phyloP scores from a whole-genome alignment of 64 coral and sea anemone species.

The Stylophora pistillata region DNA sequence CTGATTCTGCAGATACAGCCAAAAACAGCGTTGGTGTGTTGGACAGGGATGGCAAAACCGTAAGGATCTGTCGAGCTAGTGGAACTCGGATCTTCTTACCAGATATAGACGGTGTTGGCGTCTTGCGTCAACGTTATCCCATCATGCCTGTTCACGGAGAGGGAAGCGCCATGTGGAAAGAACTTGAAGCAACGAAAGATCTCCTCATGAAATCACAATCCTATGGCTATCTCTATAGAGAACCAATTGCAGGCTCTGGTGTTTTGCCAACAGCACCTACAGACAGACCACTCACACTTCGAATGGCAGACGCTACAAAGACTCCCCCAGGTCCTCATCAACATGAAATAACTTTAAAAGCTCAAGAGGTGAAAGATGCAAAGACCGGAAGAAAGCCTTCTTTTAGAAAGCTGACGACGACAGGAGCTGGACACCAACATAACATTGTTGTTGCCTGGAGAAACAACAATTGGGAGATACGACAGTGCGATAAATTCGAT shows the following conservation, averaged over 20 bases:
- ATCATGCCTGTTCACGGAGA: conserved; percentile 78
- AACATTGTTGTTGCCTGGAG: not conserved
- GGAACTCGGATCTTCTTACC: conserved; percentile 75
- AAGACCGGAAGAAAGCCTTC: not conserved
- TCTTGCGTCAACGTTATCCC: conserved; percentile 66
- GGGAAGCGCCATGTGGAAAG: conserved; percentile 71
- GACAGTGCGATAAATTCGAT: not conserved
- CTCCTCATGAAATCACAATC: conserved; percentile 55
- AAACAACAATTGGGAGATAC: not conserved
- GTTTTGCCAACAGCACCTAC: not conserved
- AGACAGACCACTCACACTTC: not conserved
- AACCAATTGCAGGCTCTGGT: conserved; percentile 3
- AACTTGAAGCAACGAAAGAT: conserved; percentile 66
- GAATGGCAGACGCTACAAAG: conserved; percentile 4
- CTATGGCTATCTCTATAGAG: conserved; percentile 34
- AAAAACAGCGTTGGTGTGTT: conserved; percentile 80
- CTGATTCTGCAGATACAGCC: conserved; percentile 83
- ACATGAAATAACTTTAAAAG: conserved; percentile 52
- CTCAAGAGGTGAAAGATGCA: conserved; percentile 6
- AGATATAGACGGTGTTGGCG: conserved; percentile 35
- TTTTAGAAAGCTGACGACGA: not conserved
- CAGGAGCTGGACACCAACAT: conserved; percentile 12
- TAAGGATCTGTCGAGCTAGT: conserved; percentile 31
- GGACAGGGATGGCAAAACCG: conserved; percentile 45
- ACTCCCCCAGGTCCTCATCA: conserved; percentile 21